phyloP scores from a whole-genome alignment of 2,888 invertebrate species.

The Agrochola circellaris region DNA sequence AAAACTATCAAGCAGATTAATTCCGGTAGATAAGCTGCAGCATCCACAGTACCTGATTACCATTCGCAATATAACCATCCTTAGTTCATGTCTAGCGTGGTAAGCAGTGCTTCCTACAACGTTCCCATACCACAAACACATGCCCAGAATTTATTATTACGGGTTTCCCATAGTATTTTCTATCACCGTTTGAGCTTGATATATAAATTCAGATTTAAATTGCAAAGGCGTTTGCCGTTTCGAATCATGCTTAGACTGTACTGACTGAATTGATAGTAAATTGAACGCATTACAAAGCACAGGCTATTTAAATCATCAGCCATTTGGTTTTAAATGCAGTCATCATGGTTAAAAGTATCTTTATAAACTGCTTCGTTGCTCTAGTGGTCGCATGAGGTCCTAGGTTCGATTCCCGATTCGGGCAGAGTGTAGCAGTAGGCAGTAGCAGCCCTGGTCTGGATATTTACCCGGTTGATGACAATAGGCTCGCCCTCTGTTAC shows the following conservation, averaged over 20 bases:
- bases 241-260: constrained; percentile 49
- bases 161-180: constrained; percentile 60
- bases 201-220: constrained; percentile 65
- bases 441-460: too few species aligned
- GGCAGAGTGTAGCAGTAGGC: too few species aligned
- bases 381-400: too few species aligned
- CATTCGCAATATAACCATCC: constrained; percentile 35
- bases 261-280: constrained; percentile 13
- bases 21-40: constrained; percentile 37
- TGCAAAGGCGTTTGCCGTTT: constrained; percentile 59
- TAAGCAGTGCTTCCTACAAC: constrained; percentile 36
- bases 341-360: neutral
- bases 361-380: neutral
- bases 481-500: too few species aligned
- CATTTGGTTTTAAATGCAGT: neutral
- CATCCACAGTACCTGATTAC: constrained; percentile 53
- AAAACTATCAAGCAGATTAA: constrained; percentile 33
- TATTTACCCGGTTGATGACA: too few species aligned
- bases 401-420: too few species aligned
- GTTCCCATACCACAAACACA: constrained; percentile 61
- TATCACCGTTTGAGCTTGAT: constrained; percentile 58
- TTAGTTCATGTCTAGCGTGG: constrained; percentile 46
- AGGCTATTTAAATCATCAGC: neutral
- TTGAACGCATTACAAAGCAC: neutral
- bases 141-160: constrained; percentile 59